Percentiles rank a stretch among this genome's conserved stretches.
phyloP scores from a whole-genome alignment of 2,888 invertebrate species.

The Digitonthophagus gazella region DNA sequence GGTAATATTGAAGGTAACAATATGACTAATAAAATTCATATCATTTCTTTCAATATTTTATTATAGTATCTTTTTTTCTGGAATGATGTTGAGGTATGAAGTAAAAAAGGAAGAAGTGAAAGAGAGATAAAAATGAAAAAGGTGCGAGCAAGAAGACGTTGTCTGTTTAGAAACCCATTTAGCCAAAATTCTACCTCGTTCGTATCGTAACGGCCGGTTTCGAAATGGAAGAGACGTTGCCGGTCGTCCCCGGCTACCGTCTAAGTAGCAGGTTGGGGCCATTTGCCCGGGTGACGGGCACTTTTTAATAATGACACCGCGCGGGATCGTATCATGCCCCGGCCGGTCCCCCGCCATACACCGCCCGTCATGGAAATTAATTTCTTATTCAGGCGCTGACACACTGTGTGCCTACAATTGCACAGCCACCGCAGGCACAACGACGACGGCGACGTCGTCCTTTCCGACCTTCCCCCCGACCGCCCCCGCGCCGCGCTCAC shows the following conservation, averaged over 20 bases:
- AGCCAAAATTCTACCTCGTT: not conserved
- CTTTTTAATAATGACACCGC: constrained; percentile 50
- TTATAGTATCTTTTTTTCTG: too few species aligned
- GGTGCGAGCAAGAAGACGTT: not conserved
- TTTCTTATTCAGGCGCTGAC: constrained; percentile 44
- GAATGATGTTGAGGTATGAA: not conserved
- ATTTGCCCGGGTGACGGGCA: constrained; percentile 53
- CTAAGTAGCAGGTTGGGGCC: constrained; percentile 53
- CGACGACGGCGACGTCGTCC: not conserved
- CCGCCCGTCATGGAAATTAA: constrained; percentile 49
- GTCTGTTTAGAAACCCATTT: not conserved
- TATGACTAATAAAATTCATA: too few species aligned
- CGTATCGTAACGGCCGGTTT: not conserved
- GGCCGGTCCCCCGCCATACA: constrained; percentile 42
- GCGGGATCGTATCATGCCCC: constrained; percentile 39
- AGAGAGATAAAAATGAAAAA: not conserved
- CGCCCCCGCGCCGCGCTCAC: too few species aligned
- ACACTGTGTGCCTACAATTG: constrained; percentile 28
- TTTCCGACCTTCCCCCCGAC: not conserved
- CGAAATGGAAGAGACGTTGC: not conserved
- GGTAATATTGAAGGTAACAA: too few species aligned
- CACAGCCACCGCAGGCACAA: not conserved
- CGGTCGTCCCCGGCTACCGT: constrained; percentile 48
- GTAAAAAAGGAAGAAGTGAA: not conserved
- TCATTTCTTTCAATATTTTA: too few species aligned